Base-by-base conservation (phyloP, 1,140 invertebrate species). In the Hesperophylax magnus region DNA sequence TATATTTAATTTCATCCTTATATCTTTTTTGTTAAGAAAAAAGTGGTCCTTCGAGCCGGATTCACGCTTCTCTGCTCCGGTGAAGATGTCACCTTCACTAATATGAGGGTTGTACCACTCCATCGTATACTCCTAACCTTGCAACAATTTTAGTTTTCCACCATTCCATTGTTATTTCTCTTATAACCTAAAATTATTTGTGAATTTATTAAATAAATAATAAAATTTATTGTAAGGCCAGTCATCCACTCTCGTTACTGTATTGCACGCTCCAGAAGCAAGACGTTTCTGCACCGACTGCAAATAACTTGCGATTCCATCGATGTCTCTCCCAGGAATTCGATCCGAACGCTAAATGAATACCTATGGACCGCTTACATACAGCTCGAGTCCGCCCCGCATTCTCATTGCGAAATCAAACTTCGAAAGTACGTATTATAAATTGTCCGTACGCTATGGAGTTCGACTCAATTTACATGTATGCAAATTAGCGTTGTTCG, bases 351-450 rank as follows among this genome's bases (percentile, higher is more conserved):
- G 39, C 52, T 53, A 22, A 72, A 54, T 20, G 69, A 72, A 72
- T 72, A 53, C 63, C 52, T 72, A 27, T 27, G 20, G 34, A 24
- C 20, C 20, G 60, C 39, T 47, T 47, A 8, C 9, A 1, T 11
- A 47, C 39, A 47, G 2, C 11, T 47, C 15, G 24, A 39, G 24
- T 47, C 34, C 53, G 39, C 18, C 24, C n/a, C 52, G 69, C 69
- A 72, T 72, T 72, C 69, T 52, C 27, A 53, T 72, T 72, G 69
- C 69, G 69, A 72, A 72, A 72, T 20, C 14, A 22, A 54, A 53
- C n/a, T 31, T 72, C 1, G n/a, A 24, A 54, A 24, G 20, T 69
- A 39, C 34, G 17, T 24, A 69, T 18, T 11, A 52, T 27, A 39
- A 18, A 34, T 47, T 69, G 31, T 1, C 31, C 20, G 58, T 18